Conservation (phyloP, 2,113 vertebrate species). For the Erythrolamprus reginae region DNA sequence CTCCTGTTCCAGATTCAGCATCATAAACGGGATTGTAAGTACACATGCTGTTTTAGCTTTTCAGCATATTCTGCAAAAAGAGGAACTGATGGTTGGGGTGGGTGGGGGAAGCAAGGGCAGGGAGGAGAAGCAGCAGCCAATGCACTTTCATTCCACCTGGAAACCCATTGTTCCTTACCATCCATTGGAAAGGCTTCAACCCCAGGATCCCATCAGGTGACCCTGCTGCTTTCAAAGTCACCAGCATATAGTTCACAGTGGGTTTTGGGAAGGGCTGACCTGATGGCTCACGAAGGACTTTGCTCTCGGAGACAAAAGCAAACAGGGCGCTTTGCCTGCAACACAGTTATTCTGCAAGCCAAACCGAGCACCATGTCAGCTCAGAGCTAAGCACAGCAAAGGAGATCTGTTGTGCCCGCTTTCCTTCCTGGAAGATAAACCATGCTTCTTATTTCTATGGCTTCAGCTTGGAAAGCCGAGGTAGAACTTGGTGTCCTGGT, state of each 20-base stretch:
- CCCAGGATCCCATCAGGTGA: neutral
- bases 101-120: too few relatives aligned
- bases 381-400: neutral
- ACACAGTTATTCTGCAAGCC: neutral
- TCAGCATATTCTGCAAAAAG: neutral
- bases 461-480: neutral
- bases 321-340: conserved; percentile 7
- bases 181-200: conserved; percentile 4
- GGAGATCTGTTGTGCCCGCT: neutral
- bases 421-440: neutral
- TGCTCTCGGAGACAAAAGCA: conserved; percentile 24
- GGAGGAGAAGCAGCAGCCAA: too few relatives aligned
- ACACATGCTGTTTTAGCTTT: neutral
- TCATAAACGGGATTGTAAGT: neutral
- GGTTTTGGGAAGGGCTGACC: neutral
- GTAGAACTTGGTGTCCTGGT: neutral
- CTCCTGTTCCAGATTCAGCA: neutral
- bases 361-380: conserved; percentile 9
- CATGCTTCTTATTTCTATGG: neutral
- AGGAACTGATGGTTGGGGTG: too few relatives aligned
- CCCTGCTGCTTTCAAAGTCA: neutral
- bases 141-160: neutral
- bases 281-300: conserved; percentile 6
- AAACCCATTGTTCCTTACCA: neutral
- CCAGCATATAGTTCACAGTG: neutral